Base-by-base conservation (phyloP, 30 jellyfish, hydroid and myxozoan species). In the Morbakka virulenta region DNA sequence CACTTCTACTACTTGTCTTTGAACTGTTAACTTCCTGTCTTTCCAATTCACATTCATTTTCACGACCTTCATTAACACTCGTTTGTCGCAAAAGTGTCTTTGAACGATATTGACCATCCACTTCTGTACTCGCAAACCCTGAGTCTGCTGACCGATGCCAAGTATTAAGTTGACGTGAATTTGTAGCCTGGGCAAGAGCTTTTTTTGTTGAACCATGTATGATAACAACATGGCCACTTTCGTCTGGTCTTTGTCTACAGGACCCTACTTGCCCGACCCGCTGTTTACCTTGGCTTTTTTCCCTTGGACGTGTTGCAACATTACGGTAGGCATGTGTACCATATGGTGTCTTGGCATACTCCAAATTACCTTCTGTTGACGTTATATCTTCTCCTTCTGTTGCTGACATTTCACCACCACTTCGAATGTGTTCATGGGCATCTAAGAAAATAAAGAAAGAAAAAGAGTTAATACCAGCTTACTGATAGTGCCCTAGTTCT, bases 41-140 rank as follows among this genome's bases (percentile, higher is more conserved):
- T 57, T 84, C 89, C 30, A 36, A 26, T 17, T 41, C 57, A 17
- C 57, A 41, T 23, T 74, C 95, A 50, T 65, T 64, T 53, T 74
- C 89, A 30, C 69, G 74, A 29, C 76, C 51, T 35, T 84, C 89
- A 67, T 76, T 88, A 35, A 83, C 94, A 28, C 94, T 83, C 21
- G 94, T 83, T 28, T 83, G 94, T 61, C 94, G 28, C 78, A 76
- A 69, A n/a, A 84, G 63, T 22, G 96, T 84, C 64, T 64, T 68
- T 78, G 77, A 33, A 14, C 77, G 84, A 12, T 63, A 61, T 32
- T 61, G 88, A 2, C 77, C 89, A 13, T 84, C 95, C 0, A 76
- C 96, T 33, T 92, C 98, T 0, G 96, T 92, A 72, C 98, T 92
- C 24, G 96, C 98, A 52, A 92, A 92, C 23, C 98, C 96, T 3